These are phyloP conservation scores for Tetragnatha montana DNA, from an alignment of 2,888 invertebrate genomes.

Conservation along the genomic window DNA sequence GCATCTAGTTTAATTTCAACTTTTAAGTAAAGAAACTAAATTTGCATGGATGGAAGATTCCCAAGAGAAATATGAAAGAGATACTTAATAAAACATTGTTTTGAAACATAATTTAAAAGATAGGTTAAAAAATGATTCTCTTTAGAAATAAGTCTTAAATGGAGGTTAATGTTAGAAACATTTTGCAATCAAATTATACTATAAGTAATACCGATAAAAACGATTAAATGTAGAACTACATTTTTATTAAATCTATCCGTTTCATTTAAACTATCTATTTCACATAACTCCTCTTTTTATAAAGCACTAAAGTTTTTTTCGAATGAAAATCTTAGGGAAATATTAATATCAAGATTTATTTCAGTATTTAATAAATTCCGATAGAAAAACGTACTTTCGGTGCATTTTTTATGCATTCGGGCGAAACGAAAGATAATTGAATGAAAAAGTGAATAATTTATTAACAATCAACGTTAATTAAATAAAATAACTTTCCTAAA, in stretches of 20 bases:
- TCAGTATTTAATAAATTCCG: not conserved
- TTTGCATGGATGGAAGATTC: too few species aligned
- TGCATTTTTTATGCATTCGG: not conserved
- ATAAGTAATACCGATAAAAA: too few species aligned
- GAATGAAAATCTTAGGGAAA: not conserved
- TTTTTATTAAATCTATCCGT: not conserved
- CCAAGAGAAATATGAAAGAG: too few species aligned
- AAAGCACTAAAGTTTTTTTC: not conserved
- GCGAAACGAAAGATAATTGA: conserved; percentile 8
- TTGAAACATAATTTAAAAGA: too few species aligned
- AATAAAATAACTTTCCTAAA: not conserved
- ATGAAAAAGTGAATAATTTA: conserved; percentile 6
- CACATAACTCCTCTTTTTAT: not conserved
- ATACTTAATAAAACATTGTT: too few species aligned
- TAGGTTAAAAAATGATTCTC: too few species aligned
- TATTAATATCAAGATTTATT: not conserved
- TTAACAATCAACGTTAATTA: conserved; percentile 13
- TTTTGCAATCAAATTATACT: too few species aligned
- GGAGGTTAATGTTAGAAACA: too few species aligned
- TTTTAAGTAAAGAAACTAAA: too few species aligned
- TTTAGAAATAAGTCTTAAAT: too few species aligned
- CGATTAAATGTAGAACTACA: too few species aligned
- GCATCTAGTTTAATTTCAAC: too few species aligned
- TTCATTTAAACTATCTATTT: not conserved
- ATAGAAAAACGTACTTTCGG: not conserved